A percentile compares a stretch with the other conserved stretches of the same genome.
These are phyloP conservation scores for Drosophila bifasciata DNA, from an alignment of 1,140 invertebrate species.

Conservation along the genomic window DNA sequence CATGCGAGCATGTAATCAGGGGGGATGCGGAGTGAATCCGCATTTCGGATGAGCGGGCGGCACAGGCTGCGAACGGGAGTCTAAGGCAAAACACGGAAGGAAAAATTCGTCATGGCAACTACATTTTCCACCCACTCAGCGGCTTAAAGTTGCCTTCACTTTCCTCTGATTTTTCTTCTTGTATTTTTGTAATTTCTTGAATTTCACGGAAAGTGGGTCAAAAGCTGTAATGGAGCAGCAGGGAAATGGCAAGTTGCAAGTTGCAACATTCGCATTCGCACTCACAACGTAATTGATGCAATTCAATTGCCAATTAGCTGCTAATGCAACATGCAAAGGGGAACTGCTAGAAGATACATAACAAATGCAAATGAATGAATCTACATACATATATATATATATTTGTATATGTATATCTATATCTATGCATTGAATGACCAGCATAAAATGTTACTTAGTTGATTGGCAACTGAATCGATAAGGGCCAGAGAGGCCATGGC, in stretches of 20 bases:
- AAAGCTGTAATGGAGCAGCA: constrained; percentile 29
- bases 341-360: background rate
- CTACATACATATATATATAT: background rate
- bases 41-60: background rate
- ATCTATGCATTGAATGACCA: too few relatives aligned
- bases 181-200: constrained; percentile 40
- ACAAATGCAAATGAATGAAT: background rate
- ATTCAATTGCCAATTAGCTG: constrained; percentile 69
- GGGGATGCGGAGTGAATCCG: background rate
- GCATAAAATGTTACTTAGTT: too few relatives aligned
- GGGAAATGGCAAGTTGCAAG: constrained; percentile 57
- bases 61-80: background rate
- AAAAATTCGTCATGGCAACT: constrained; percentile 58
- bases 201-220: constrained; percentile 58
- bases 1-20: constrained; percentile 40
- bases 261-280: constrained; percentile 22
- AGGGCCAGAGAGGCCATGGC: too few relatives aligned
- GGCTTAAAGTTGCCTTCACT: constrained; percentile 27
- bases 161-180: background rate
- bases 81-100: constrained; percentile 4
- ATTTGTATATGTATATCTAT: constrained; percentile 1
- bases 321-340: constrained; percentile 31
- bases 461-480: too few relatives aligned
- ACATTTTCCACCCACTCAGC: constrained; percentile 51
- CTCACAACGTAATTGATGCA: constrained; percentile 56